Base-by-base conservation (phyloP, 2,888 invertebrate species). In the Petrolisthes cinctipes region DNA sequence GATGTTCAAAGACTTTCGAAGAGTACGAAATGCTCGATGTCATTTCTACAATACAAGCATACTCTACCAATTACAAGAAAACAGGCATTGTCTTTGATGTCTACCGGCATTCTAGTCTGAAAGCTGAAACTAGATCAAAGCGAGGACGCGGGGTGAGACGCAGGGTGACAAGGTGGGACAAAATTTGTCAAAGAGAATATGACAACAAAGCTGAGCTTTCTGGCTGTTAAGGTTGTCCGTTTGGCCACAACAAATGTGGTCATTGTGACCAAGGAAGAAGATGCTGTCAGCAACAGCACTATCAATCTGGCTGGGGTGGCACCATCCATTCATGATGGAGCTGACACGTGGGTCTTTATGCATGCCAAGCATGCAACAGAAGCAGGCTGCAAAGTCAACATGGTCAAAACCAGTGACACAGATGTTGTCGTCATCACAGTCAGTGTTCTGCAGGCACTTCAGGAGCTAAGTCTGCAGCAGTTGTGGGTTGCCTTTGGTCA, bases 401-500 rank as follows among this genome's bases (percentile, higher is more conserved):
- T 82, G 68, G 51, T 82, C 66, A 23, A 68, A 20, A 53, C 82
- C 68, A 82, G n/a, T 54, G 71, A 82, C 71, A 71, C 82, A 53
- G 82, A 83, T 82, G 54, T 71, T 71, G 68, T 71, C 3, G 51
- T 53, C 54, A 37, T 37, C 14, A 71, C 23, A 11, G n/a, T 23
- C 4, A 20, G 6, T 53, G 9, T 11, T 20, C 4, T 82, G 0
- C 54, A 11, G 6, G 5, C 3, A 14, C 54, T 71, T 4, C 71
- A 17, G 73, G 73, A 54, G 23, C 20, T 83, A 3, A 6, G 82
- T 6, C 73, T 83, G n/a, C 54, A 83, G 73, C n/a, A 83, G 20
- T 6, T 83, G 73, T 71, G 82, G 82, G 54, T 83, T 53, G 54
- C 82, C 14, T 83, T 83, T 82, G 82, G 82, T 17, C 73, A 83